A percentile compares a stretch with the other conserved stretches of the same genome.
These are phyloP conservation scores for Hapalemur alaotrensis DNA, from an alignment of 2,797 vertebrate species.

Conservation along the genomic window DNA sequence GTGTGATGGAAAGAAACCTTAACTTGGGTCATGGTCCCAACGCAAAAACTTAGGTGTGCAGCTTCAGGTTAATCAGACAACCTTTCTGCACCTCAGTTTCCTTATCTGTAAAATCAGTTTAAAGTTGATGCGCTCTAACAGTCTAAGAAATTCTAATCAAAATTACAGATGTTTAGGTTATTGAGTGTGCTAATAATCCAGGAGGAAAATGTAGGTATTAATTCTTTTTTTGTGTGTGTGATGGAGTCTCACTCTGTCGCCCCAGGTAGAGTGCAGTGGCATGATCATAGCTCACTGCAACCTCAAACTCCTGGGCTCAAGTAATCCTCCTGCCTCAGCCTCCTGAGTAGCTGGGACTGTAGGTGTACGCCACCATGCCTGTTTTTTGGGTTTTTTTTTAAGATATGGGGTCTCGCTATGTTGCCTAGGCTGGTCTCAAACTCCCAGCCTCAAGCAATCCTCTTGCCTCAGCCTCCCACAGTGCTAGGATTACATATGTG, in stretches of 20 bases:
- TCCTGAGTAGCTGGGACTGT: no score
- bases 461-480: neutral
- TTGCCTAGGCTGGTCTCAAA: neutral
- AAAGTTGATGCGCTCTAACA: neutral
- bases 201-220: neutral
- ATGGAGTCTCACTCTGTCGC: no score
- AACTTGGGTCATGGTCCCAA: neutral
- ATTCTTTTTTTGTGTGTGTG: neutral
- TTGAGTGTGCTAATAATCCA: neutral
- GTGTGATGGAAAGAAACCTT: slow-evolving; percentile 39
- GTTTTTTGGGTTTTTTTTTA: neutral
- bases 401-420: neutral
- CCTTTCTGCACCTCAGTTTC: neutral
- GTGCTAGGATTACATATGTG: neutral
- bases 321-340: no score
- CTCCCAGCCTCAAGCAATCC: neutral
- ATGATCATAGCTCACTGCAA: no score
- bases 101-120: neutral
- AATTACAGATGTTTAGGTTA: neutral
- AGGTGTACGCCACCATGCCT: no score
- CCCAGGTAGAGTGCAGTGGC: no score
- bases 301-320: no score
- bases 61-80: slow-evolving; percentile 3
- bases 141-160: neutral
- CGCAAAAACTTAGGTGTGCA: neutral